A percentile compares a stretch with the other conserved stretches of the same genome.
Conservation (phyloP, 2,888 invertebrate genomes). For the Proisotoma minuta region DNA sequence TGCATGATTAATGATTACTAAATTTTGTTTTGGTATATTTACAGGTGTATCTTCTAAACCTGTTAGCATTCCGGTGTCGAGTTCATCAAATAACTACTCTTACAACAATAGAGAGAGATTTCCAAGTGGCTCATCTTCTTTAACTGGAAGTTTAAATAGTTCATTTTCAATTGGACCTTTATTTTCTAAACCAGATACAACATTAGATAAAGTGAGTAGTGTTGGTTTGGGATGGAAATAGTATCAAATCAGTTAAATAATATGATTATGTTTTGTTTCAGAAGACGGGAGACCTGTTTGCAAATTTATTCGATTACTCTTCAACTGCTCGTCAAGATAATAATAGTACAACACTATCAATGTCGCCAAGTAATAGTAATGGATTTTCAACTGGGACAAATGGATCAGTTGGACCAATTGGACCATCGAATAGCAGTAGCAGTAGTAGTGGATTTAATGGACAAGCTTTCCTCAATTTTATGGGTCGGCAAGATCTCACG, state of each 20-base stretch:
- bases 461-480: not conserved
- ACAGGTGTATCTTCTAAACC: conserved; percentile 44
- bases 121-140: conserved; percentile 45
- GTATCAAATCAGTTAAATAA: not conserved
- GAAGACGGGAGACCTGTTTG: conserved; percentile 37
- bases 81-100: conserved; percentile 30
- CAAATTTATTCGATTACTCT: conserved; percentile 44
- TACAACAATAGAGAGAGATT: conserved; percentile 43
- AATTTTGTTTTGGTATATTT: conserved; percentile 10
- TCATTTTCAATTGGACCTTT: conserved; percentile 38
- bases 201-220: conserved; percentile 35
- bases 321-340: conserved; percentile 27
- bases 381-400: conserved; percentile 30
- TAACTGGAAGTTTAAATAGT: conserved; percentile 42
- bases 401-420: conserved; percentile 34
- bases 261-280: conserved; percentile 9
- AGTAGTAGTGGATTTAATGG: conserved; percentile 25
- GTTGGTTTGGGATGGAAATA: too few relatives aligned
- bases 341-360: conserved; percentile 34
- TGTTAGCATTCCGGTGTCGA: conserved; percentile 45
- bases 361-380: conserved; percentile 34
- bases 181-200: conserved; percentile 30
- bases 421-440: conserved; percentile 29
- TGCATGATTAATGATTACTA: not conserved
- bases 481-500: conserved; percentile 38